Evolutionary conservation across 2,888 invertebrate species (phyloP).

Genomic region (Laothoe populi): DNA sequence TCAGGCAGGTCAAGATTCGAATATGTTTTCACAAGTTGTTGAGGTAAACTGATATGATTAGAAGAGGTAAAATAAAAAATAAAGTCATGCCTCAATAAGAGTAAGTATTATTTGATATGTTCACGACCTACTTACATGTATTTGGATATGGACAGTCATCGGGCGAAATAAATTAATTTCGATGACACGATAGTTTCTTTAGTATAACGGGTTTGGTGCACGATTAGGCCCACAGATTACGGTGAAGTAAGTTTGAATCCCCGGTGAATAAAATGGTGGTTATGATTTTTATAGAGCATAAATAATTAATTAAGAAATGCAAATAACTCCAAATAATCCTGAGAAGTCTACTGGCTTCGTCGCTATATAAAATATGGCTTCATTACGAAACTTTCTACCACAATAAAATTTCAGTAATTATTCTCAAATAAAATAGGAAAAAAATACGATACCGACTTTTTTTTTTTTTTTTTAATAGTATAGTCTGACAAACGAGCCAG

Average conservation of each 20-base stretch:
- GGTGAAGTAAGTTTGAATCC: neutral
- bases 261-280: neutral
- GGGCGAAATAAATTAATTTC: slow-evolving; percentile 14
- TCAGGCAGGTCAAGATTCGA: too few species aligned
- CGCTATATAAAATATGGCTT: too few species aligned
- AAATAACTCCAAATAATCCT: too few species aligned
- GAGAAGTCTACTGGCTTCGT: too few species aligned
- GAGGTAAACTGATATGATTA: too few species aligned
- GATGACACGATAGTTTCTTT: slow-evolving; percentile 5
- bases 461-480: too few species aligned
- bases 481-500: too few species aligned
- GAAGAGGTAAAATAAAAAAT: neutral
- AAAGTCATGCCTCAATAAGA: neutral
- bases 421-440: too few species aligned
- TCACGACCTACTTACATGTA: neutral
- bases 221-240: neutral
- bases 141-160: slow-evolving; percentile 3
- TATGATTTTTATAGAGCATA: neutral
- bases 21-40: too few species aligned
- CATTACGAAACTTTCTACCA: too few species aligned
- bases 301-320: neutral
- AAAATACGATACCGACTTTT: too few species aligned
- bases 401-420: too few species aligned
- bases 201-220: neutral
- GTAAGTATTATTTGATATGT: neutral